Evolutionary conservation across 2,888 invertebrate species (phyloP), one percentile per base, ranked within the genome.

Genomic region (Zygogramma bicolorata): DNA sequence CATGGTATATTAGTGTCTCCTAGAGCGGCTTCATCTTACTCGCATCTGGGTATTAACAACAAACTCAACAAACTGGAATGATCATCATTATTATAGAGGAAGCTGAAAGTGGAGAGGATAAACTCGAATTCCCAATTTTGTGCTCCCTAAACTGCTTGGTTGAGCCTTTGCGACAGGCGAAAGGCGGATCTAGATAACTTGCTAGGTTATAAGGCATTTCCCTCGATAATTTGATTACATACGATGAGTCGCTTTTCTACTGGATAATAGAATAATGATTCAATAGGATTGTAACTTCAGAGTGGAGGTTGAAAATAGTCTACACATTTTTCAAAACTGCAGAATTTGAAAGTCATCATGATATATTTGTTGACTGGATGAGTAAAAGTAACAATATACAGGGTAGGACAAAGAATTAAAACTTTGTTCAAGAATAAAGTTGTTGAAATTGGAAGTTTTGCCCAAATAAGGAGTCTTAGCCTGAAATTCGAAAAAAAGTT

Each of bases 61-160:
- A 79, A 79, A 81, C 80, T 77, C 79, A 80, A 79, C 80, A 81
- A 80, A 78, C 74, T 78, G 80, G 80, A 80, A 81, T 81, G 79
- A 81, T 77, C 78, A 78, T 79, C 77, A 79, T 80, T 77, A 80
- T 74, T 74, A 70, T 70, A 57, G 58, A 62, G 67, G 66, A 53
- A 62, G 42, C 58, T 61, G 66, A 62, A 53, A 66, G 75, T 70
- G 63, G 59, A 57, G 65, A 62, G 65, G 75, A 72, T 73, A 73
- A 75, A 62, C 65, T 66, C 27, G 73, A 71, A 70, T 73, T 73
- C 46, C 63, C 73, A 73, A 73, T 75, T 73, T 70, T 65, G 73
- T 65, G 66, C 73, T 71, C 53, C 62, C 67, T 58, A 60, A 67
- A 72, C 66, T 71, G 59, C 49, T 46, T 53, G 0, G 25, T 5